These are phyloP conservation scores for Ricordea florida DNA, from an alignment of 92 coral and sea anemone genomes.

Conservation along the genomic window DNA sequence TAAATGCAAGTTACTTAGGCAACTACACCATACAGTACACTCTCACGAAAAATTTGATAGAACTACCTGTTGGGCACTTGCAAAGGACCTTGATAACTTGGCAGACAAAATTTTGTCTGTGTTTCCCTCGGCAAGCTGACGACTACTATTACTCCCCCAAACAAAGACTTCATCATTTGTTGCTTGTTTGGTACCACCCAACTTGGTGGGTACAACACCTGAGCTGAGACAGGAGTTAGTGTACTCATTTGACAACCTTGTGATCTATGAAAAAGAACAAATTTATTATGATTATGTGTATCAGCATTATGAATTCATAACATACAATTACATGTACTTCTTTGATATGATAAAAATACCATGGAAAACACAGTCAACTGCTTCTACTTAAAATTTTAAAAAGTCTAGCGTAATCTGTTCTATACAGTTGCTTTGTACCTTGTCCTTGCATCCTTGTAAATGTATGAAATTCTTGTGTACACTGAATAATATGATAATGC, in stretches of 20 bases:
- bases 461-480: too few species aligned
- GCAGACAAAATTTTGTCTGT: conserved; percentile 83
- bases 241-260: conserved; percentile 10
- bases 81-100: conserved; percentile 76
- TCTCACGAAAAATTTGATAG: not conserved
- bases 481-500: too few species aligned
- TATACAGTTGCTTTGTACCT: too few species aligned
- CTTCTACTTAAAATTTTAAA: too few species aligned
- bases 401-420: too few species aligned
- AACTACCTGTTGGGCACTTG: conserved; percentile 85
- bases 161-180: conserved; percentile 76
- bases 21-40: not conserved
- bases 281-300: too few species aligned
- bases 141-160: conserved; percentile 93
- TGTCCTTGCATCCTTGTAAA: too few species aligned
- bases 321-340: too few species aligned
- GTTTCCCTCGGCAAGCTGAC: conserved; percentile 85
- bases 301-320: too few species aligned
- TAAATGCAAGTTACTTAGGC: too few species aligned
- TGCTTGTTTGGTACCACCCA: conserved; percentile 13
- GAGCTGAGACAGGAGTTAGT: conserved; percentile 6
- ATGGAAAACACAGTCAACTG: too few species aligned
- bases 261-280: not conserved
- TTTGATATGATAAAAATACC: too few species aligned
- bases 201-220: not conserved